Base-by-base conservation (phyloP, 2,797 vertebrate species). In the Crocodylus rhombifer region DNA sequence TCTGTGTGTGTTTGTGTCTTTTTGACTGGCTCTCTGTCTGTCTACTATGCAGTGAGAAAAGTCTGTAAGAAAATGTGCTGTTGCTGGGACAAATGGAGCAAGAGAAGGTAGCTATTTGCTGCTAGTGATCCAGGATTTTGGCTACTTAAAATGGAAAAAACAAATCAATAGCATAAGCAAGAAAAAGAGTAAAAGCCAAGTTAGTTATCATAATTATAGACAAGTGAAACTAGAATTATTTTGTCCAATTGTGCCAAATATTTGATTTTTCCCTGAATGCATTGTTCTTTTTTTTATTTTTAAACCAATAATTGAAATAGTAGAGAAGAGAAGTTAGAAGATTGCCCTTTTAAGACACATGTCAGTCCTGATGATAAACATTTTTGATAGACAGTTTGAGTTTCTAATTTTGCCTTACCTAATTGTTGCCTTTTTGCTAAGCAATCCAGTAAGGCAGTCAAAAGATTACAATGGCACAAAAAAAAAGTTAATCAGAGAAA, bases 391-490 rank as follows among this genome's bases (percentile, higher is more conserved):
- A 55, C 80, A 80, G 10, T 80, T 94, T 30, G 67, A 71, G 21
- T 77, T 83, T 11, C 69, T 61, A n/a, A 30, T 77, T 36, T 84
- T 55, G 57, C 14, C 36, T 84, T 71, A n/a, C 23, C 25, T 93
- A 80, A 36, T 80, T 86, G 36, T 78, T 95, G 60, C 13, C 61
- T 74, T 83, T 91, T 96, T 91, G 79, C 77, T 51, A 89, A 86
- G 25, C 56, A 89, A 64, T 57, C 61, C 30, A 23, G 75, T 65
- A 77, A 87, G 62, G 86, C 77, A 55, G 36, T 86, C 33, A 56
- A 55, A 16, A 9, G 65, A 63, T 76, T 86, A 73, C 55, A 78
- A 25, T 62, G 18, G 25, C 56, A 55, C 69, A 90, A 69, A 14
- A 73, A 73, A 69, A 60, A 77, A 74, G n/a, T 56, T 96, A 89